A percentile compares a stretch with the other conserved stretches of the same genome.
These are phyloP conservation scores for Orthonevra nobilis DNA, from an alignment of 2,888 invertebrate species.

Conservation along the genomic window DNA sequence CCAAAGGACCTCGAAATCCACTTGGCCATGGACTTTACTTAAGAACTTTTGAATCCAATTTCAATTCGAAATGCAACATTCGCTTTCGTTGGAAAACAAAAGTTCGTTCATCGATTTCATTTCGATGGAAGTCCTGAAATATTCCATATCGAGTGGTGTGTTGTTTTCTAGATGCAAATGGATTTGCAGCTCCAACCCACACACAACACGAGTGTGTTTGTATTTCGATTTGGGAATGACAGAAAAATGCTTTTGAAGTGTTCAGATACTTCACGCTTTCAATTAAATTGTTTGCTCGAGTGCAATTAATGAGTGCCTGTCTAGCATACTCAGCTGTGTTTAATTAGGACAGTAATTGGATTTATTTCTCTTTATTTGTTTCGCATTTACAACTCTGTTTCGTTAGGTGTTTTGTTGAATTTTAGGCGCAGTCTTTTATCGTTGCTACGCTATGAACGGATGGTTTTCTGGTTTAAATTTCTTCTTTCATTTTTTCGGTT, in stretches of 20 bases:
- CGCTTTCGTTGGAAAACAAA: conserved; percentile 15
- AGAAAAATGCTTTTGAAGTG: conserved; percentile 26
- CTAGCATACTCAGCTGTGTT: conserved; percentile 34
- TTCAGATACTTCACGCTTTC: conserved; percentile 30
- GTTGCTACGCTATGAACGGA: conserved; percentile 1
- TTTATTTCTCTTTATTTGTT: conserved; percentile 25
- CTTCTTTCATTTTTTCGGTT: conserved; percentile 17
- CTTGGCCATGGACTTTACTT: no score
- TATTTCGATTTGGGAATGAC: no score
- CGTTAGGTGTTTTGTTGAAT: background rate
- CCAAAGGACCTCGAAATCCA: no score
- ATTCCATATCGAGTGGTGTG: no score
- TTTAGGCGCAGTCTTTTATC: no score
- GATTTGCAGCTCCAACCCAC: no score
- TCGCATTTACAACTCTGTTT: background rate
- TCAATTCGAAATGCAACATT: conserved; percentile 19
- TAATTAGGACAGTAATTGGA: conserved; percentile 49
- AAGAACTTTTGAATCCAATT: no score
- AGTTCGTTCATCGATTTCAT: conserved; percentile 10
- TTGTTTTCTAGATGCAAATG: no score
- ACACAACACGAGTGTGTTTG: no score
- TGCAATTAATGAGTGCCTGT: conserved; percentile 35
- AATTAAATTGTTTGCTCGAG: conserved; percentile 35
- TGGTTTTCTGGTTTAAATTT: conserved; percentile 17
- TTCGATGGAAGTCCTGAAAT: no score